A percentile compares a stretch with the other conserved stretches of the same genome.
phyloP scores from a whole-genome alignment of 2,113 vertebrate species.

The Propithecus coquereli region DNA sequence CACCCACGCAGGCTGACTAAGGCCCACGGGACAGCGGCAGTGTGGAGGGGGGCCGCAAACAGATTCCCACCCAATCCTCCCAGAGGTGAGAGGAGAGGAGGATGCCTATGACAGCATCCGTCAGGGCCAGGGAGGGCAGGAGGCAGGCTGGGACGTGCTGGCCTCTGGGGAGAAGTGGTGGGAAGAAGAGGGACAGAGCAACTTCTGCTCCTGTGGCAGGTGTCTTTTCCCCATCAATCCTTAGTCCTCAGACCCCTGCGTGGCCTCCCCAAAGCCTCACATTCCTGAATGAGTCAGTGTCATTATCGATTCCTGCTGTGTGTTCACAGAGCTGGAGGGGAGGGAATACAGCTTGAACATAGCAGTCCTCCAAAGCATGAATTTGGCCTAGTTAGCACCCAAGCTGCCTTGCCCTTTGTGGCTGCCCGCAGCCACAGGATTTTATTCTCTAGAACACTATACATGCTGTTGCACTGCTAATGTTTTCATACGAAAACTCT shows the following conservation, averaged over 20 bases:
- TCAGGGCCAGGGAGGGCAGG: too few relatives aligned
- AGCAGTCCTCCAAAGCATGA: neutral
- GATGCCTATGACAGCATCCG: neutral
- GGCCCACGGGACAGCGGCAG: neutral
- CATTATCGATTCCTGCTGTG: neutral
- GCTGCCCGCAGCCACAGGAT: neutral
- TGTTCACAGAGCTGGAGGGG: neutral
- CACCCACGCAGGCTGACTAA: constrained; percentile 56
- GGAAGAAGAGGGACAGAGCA: neutral
- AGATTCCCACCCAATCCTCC: neutral
- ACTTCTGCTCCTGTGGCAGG: neutral
- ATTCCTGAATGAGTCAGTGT: constrained; percentile 23
- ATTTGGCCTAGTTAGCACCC: neutral
- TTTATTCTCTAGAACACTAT: neutral
- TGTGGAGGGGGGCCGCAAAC: neutral
- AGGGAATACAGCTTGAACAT: neutral
- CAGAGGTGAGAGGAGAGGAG: neutral
- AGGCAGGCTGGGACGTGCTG: neutral
- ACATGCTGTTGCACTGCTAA: too few relatives aligned
- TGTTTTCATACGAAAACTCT: neutral
- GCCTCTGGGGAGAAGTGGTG: neutral
- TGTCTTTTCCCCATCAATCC: neutral
- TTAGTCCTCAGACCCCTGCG: neutral
- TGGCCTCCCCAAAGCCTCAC: neutral
- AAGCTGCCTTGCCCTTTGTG: neutral